Conservation (phyloP, 2,888 invertebrate species). For the Leucophora obtusa region DNA sequence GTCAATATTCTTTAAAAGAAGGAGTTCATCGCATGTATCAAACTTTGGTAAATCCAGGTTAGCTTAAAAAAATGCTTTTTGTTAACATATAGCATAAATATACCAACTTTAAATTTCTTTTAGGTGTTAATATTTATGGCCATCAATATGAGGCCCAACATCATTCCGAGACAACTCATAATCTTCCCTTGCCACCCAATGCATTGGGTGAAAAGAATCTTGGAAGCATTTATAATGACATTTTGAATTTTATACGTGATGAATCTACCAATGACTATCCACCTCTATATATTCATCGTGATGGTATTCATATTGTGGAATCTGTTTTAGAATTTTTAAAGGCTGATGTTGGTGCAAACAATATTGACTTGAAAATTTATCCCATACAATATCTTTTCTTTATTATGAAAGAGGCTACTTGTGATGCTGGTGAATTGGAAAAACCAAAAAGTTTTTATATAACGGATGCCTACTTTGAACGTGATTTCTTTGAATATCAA, state of each 20-base stretch:
- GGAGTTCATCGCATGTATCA: slow-evolving; percentile 78
- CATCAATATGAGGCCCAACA: slow-evolving; percentile 78
- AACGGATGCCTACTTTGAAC: slow-evolving; percentile 71
- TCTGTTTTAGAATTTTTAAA: slow-evolving; percentile 72
- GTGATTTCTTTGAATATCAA: slow-evolving; percentile 73
- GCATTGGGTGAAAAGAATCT: slow-evolving; percentile 73
- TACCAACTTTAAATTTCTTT: background rate
- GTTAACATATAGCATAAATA: too few relatives aligned
- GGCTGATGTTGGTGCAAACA: slow-evolving; percentile 67
- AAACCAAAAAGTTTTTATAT: slow-evolving; percentile 67
- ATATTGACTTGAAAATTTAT: slow-evolving; percentile 68
- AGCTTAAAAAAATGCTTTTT: slow-evolving; percentile 7
- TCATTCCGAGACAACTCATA: slow-evolving; percentile 79
- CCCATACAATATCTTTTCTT: slow-evolving; percentile 74
- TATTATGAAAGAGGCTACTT: slow-evolving; percentile 72
- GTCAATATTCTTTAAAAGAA: slow-evolving; percentile 78
- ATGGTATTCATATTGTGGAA: slow-evolving; percentile 72
- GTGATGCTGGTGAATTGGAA: slow-evolving; percentile 69
- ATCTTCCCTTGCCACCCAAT: slow-evolving; percentile 78
- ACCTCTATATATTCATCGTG: slow-evolving; percentile 78
- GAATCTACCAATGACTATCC: slow-evolving; percentile 70
- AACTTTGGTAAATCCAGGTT: slow-evolving; percentile 78
- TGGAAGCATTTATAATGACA: slow-evolving; percentile 75
- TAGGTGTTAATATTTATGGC: slow-evolving; percentile 76
- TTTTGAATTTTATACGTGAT: slow-evolving; percentile 77